phyloP scores from a whole-genome alignment of 2,113 vertebrate genomes.

The Aviceda subcristata region DNA sequence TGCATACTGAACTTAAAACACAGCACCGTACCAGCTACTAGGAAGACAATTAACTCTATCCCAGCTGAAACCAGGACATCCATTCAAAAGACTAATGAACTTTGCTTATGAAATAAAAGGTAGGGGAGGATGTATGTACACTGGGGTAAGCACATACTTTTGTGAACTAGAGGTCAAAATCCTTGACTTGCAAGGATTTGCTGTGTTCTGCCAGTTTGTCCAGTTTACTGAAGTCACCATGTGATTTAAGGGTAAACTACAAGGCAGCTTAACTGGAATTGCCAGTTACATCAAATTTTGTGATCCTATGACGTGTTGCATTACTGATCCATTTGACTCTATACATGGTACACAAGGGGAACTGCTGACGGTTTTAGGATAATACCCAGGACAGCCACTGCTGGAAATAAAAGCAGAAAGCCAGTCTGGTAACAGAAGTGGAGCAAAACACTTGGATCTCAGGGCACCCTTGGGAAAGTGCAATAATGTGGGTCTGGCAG shows the following conservation, averaged over 20 bases:
- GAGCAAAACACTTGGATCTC: not conserved
- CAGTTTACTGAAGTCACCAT: not conserved
- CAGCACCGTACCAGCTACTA: too few relatives aligned
- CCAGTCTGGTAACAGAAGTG: not conserved
- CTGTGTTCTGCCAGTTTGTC: not conserved
- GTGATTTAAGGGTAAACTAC: not conserved
- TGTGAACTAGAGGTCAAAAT: conserved; percentile 18
- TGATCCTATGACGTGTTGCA: not conserved
- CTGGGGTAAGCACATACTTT: not conserved
- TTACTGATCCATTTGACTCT: not conserved
- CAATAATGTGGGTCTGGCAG: not conserved
- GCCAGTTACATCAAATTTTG: not conserved
- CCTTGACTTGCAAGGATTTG: not conserved
- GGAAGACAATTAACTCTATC: too few relatives aligned
- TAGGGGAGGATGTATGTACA: not conserved
- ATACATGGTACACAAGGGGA: not conserved
- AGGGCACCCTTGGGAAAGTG: not conserved
- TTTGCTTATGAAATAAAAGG: not conserved
- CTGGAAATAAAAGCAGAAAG: not conserved
- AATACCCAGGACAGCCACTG: not conserved
- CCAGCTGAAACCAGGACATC: too few relatives aligned
- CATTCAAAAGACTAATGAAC: not conserved
- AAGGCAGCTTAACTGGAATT: not conserved
- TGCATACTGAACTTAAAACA: too few relatives aligned
- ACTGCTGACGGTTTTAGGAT: not conserved